Evolutionary conservation across 2,113 vertebrate species (phyloP).

Genomic region (Ibidorhyncha struthersii): DNA sequence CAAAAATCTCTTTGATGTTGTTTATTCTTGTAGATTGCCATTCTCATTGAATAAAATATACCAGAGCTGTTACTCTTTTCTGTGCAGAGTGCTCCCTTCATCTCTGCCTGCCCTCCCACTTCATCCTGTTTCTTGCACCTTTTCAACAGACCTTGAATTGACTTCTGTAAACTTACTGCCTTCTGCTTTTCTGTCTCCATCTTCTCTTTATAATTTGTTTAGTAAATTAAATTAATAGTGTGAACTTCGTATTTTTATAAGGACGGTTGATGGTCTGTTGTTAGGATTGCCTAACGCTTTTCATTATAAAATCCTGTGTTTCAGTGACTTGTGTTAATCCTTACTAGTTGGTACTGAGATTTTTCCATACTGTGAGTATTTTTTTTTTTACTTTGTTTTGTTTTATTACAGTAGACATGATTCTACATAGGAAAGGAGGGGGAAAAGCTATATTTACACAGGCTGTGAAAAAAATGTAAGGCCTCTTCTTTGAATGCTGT

Average conservation of each 20-base stretch:
- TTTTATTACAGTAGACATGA: not conserved
- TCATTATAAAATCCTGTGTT: not conserved
- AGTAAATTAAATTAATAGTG: not conserved
- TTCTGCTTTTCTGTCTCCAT: not conserved
- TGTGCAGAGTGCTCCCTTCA: not conserved
- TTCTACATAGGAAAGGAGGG: not conserved
- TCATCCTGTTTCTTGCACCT: not conserved
- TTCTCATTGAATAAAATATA: not conserved
- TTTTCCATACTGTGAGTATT: not conserved
- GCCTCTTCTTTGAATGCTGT: not conserved
- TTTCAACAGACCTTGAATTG: not conserved
- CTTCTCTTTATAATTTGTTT: not conserved
- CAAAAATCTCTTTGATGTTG: not conserved
- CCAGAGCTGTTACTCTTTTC: not conserved
- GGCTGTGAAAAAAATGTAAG: not conserved
- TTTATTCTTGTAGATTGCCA: not conserved
- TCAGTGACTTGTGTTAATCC: not conserved
- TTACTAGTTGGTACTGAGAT: not conserved
- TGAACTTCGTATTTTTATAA: not conserved
- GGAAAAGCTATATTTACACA: fast-evolving
- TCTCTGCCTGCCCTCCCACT: not conserved
- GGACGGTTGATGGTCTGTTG: not conserved
- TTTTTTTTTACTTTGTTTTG: not conserved
- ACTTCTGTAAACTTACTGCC: not conserved
- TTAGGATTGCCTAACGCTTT: not conserved